Conservation (phyloP, 2,113 vertebrate genomes). For the Blennius ocellaris region DNA sequence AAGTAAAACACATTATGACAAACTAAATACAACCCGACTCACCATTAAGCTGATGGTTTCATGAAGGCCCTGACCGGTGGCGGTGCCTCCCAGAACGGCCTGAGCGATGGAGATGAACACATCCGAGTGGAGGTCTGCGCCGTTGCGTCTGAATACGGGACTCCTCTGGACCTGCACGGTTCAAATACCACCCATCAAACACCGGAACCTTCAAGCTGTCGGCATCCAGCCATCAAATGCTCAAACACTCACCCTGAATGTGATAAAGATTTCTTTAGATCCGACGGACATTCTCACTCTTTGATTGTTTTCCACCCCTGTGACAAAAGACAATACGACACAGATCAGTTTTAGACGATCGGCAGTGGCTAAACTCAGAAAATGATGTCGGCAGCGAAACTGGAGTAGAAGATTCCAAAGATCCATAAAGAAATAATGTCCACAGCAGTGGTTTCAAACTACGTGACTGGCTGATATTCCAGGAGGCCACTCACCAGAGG, state of each 20-base stretch:
- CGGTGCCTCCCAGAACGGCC: conserved; percentile 92
- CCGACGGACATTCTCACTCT: conserved; percentile 93
- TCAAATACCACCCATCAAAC: neutral
- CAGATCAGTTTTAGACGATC: no score
- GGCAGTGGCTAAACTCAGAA: no score
- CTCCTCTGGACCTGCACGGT: conserved; percentile 91
- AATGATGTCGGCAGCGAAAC: no score
- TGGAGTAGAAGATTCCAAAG: no score
- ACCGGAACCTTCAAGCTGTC: neutral
- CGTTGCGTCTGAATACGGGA: conserved; percentile 88
- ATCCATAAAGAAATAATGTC: no score
- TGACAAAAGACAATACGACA: no score
- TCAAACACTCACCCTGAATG: conserved; percentile 92
- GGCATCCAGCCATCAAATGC: no score
- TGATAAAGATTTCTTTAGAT: conserved; percentile 92
- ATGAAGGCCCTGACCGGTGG: conserved; percentile 88
- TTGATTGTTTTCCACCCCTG: conserved; percentile 95
- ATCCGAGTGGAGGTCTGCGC: conserved; percentile 93
- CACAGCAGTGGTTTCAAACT: no score
- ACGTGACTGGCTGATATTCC: no score
- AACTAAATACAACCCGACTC: conserved; percentile 53
- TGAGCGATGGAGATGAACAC: conserved; percentile 91
- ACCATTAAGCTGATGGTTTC: conserved; percentile 90
- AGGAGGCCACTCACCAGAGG: conserved; percentile 88
- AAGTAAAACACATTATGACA: neutral